These are phyloP conservation scores for Empis livida DNA, from an alignment of 2,888 invertebrate species.

Conservation along the genomic window DNA sequence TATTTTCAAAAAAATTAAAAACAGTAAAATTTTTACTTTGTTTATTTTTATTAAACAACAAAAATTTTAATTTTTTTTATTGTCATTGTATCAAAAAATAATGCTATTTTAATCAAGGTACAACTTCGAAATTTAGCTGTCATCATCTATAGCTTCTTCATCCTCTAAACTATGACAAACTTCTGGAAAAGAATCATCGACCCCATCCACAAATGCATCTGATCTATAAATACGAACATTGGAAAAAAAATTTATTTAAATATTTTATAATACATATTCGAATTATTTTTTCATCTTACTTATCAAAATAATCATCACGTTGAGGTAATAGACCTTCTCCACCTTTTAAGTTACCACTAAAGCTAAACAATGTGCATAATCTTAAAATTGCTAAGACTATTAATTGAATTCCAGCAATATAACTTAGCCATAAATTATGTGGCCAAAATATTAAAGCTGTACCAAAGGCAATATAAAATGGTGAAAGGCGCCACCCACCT, in stretches of 20 bases:
- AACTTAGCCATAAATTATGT: slow-evolving; percentile 40
- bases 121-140: background rate
- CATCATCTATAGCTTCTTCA: slow-evolving; percentile 28
- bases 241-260: background rate
- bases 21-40: too few species aligned
- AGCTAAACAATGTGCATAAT: slow-evolving; percentile 27
- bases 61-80: background rate
- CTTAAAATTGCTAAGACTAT: slow-evolving; percentile 37
- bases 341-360: slow-evolving; percentile 22
- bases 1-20: too few species aligned
- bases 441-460: slow-evolving; percentile 29
- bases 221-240: slow-evolving; percentile 21
- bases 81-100: slow-evolving; percentile 1
- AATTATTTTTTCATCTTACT: slow-evolving; percentile 17
- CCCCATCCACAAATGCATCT: slow-evolving; percentile 22
- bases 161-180: slow-evolving; percentile 24
- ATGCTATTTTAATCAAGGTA: background rate
- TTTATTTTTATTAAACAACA: too few species aligned
- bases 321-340: slow-evolving; percentile 30
- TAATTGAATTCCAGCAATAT: slow-evolving; percentile 38
- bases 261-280: too few species aligned
- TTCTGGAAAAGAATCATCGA: slow-evolving; percentile 28
- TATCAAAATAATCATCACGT: slow-evolving; percentile 28
- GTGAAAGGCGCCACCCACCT: slow-evolving; percentile 31
- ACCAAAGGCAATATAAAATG: slow-evolving; percentile 28